phyloP scores from a whole-genome alignment of 2,797 vertebrate species.

The Spondyliosoma cantharus region DNA sequence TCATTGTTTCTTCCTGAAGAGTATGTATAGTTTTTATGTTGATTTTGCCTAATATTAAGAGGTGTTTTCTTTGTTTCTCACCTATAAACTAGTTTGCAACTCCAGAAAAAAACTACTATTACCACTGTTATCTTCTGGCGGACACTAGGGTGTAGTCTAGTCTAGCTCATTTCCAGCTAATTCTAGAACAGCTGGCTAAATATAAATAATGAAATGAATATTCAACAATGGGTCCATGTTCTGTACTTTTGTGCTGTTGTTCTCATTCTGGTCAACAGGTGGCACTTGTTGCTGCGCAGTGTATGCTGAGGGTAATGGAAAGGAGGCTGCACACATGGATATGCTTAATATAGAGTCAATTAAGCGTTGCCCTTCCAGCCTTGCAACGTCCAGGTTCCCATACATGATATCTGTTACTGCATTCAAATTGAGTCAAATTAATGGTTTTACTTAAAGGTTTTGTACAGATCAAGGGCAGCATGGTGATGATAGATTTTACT shows the following conservation, averaged over 20 bases:
- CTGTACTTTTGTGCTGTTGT: not conserved
- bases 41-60: no score
- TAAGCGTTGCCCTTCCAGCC: not conserved
- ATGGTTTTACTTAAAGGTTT: not conserved
- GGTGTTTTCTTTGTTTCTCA: no score
- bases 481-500: not conserved
- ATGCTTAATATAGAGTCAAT: no score
- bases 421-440: not conserved
- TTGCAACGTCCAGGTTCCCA: not conserved
- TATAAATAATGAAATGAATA: not conserved
- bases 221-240: not conserved
- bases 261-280: conserved; percentile 58
- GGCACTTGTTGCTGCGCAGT: conserved; percentile 51
- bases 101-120: no score
- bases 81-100: no score
- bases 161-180: not conserved
- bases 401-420: not conserved
- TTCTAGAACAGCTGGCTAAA: not conserved
- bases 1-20: no score
- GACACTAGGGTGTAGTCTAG: not conserved
- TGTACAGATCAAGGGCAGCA: not conserved
- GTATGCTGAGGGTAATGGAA: not conserved
- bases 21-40: no score
- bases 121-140: no score
- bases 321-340: not conserved